Evolutionary conservation across 2,797 vertebrate genomes (phyloP), one percentile per base, ranked within the genome.

Genomic region (Chaunax sp.): DNA sequence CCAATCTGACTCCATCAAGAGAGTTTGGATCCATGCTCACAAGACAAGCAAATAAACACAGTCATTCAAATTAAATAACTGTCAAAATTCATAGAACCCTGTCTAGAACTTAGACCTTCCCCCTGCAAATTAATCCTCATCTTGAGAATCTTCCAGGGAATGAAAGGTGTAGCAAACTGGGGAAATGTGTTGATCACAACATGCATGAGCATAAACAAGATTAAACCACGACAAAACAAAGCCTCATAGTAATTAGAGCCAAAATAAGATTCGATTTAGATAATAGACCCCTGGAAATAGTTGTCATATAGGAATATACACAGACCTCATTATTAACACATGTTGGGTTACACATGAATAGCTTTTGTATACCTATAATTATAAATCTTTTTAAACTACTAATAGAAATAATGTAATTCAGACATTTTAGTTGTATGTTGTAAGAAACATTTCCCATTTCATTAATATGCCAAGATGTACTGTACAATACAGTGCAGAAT

Each of bases 221-320:
- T 75, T 50, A 58, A 56, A 69, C 8, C 10, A 62, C 5, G 5
- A 16, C 33, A 9, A 35, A 35, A 49, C 35, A 69, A 60, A 54
- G 44, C 28, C 4, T 35, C 7, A 8, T 9, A 53, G 15, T 64
- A 59, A 70, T 67, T 55, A 40, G 14, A 18, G n/a, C 38, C 14
- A 4, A 59, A 30, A 19, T 19, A 10, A 22, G 11, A 65, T 35
- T 75, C 9, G 14, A 63, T 65, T 75, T 45, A 55, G 3, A 64
- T 44, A 26, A 70, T 44, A 18, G 37, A 4, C 2, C 6, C 5
- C 6, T 15, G 58, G 37, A 71, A 35, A 35, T 11, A 35, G 3
- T 10, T 35, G 33, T 35, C 33, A 10, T 35, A 11, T 10, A 35
- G 33, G 33, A 35, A 35, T 35, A 77, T 11, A 40, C 15, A 57